These are phyloP conservation scores for Petroica traversi DNA, from an alignment of 2,113 vertebrate genomes.

Conservation along the genomic window DNA sequence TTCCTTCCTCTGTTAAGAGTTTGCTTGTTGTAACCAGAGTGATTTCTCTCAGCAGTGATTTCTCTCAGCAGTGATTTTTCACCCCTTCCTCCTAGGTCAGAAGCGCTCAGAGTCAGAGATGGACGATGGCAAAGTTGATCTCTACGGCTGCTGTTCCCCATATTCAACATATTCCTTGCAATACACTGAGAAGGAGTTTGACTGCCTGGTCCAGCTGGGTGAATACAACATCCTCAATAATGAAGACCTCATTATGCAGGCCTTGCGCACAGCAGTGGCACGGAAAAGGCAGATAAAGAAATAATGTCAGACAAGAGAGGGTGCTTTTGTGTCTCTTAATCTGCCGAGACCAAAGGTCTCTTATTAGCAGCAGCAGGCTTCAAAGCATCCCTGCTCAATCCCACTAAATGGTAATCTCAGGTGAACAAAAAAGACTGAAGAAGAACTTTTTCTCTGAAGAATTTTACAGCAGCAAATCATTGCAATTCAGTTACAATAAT, in stretches of 20 bases:
- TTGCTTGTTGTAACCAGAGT: not conserved
- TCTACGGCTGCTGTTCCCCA: conserved; percentile 62
- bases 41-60: not conserved
- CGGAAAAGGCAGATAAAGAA: conserved; percentile 39
- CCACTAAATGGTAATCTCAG: not conserved
- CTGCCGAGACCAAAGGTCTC: not conserved
- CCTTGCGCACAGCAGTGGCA: conserved; percentile 62
- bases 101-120: conserved; percentile 71
- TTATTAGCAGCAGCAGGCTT: not conserved
- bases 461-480: conserved; percentile 2
- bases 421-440: not conserved
- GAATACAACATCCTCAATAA: conserved; percentile 80
- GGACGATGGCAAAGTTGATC: conserved; percentile 71
- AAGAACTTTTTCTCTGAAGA: not conserved
- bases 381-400: not conserved
- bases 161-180: conserved; percentile 74
- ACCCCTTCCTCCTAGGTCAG: conserved; percentile 50
- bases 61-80: not conserved
- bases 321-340: not conserved
- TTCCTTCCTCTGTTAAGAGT: not conserved
- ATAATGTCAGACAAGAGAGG: not conserved
- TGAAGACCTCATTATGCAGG: conserved; percentile 7
- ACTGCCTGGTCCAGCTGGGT: conserved; percentile 68
- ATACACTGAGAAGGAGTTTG: conserved; percentile 56
- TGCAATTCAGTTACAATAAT: not conserved